Conservation (phyloP, 2,888 invertebrate genomes). For the Pedicia rivosa region DNA sequence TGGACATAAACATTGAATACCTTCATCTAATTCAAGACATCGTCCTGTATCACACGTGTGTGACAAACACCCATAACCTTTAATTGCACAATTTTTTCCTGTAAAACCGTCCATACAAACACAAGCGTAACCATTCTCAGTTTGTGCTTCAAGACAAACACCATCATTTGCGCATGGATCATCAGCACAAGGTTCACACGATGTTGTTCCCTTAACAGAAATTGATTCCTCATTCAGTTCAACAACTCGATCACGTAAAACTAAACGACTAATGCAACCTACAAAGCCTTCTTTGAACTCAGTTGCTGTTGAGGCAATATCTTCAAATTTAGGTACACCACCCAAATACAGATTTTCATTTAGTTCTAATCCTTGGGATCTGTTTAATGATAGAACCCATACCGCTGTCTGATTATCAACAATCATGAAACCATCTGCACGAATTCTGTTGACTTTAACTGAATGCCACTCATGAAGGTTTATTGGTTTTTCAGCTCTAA, state of each 20-base stretch:
- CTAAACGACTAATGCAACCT: conserved; percentile 77
- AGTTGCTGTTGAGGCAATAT: conserved; percentile 41
- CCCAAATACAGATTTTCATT: conserved; percentile 69
- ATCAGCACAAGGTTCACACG: conserved; percentile 66
- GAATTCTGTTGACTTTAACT: conserved; percentile 52
- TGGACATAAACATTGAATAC: conserved; percentile 78
- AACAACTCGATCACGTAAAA: conserved; percentile 50
- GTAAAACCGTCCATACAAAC: conserved; percentile 64
- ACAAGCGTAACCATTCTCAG: conserved; percentile 65
- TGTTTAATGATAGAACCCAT: conserved; percentile 40
- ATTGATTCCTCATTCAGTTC: conserved; percentile 59
- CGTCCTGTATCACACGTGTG: conserved; percentile 76
- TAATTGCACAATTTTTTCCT: conserved; percentile 57
- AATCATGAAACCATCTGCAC: conserved; percentile 52
- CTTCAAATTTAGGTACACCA: conserved; percentile 54
- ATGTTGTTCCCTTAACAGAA: conserved; percentile 49
- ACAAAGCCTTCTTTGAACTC: conserved; percentile 51
- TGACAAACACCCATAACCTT: conserved; percentile 70
- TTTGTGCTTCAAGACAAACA: conserved; percentile 71
- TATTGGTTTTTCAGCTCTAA: conserved; percentile 53
- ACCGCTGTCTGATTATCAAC: conserved; percentile 56
- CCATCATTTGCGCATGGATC: conserved; percentile 71
- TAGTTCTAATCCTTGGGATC: conserved; percentile 60
- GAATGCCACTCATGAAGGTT: conserved; percentile 75
- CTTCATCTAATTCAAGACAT: conserved; percentile 52